These are phyloP conservation scores for Nothoprocta perdicaria DNA, from an alignment of 2,113 vertebrate genomes.

Conservation along the genomic window DNA sequence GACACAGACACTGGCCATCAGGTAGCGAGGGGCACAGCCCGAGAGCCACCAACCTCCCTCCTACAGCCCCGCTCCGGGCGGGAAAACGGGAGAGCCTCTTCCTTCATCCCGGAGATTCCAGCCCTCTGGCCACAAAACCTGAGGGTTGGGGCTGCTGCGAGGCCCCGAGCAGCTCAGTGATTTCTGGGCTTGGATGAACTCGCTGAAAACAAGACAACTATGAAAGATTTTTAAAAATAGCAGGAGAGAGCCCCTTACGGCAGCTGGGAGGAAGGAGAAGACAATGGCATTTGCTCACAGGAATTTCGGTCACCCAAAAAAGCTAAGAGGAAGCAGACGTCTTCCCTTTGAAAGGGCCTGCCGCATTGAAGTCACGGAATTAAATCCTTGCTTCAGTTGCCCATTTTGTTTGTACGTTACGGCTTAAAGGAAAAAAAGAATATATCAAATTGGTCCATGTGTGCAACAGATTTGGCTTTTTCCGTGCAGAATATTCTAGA, in stretches of 20 bases:
- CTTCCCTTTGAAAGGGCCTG: constrained; percentile 30
- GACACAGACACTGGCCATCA: not conserved
- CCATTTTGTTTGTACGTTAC: not conserved
- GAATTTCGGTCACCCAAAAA: constrained; percentile 42
- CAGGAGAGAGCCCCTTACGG: constrained; percentile 27
- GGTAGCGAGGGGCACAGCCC: not conserved
- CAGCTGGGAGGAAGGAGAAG: constrained; percentile 58
- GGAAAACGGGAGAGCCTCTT: not conserved
- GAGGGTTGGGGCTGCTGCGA: constrained; percentile 21
- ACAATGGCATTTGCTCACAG: constrained; percentile 44
- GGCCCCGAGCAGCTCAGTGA: constrained; percentile 6
- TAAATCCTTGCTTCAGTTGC: not conserved
- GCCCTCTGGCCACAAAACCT: constrained; percentile 32
- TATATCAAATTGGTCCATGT: not conserved
- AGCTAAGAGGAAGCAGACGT: constrained; percentile 45
- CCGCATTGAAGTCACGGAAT: not conserved
- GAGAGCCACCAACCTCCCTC: not conserved
- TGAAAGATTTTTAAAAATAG: constrained; percentile 33
- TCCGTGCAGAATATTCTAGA: not conserved
- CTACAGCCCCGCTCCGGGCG: not conserved
- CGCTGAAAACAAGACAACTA: constrained; percentile 31
- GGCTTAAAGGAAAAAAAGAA: not conserved
- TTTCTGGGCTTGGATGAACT: not conserved
- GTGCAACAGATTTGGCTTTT: not conserved
- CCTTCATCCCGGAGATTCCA: constrained; percentile 32